Evolutionary conservation across 2,797 vertebrate species (phyloP), one percentile per base, ranked within the genome.

Genomic region (Paramormyrops hopkinsi): DNA sequence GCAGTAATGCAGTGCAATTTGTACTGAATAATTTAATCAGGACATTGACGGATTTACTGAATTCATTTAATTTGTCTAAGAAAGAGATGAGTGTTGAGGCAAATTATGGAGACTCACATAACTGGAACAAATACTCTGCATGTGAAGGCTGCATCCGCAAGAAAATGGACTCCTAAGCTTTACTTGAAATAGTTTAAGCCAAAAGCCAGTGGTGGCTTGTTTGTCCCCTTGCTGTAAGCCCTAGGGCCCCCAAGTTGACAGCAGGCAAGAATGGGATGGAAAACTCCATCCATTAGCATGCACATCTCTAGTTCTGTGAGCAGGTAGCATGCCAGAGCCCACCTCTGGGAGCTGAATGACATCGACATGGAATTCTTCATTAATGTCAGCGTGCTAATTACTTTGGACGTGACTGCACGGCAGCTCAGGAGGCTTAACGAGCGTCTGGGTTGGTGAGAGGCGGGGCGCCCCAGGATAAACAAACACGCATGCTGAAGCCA

Each of bases 1-100:
- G 91, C 54, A 88, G 88, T 91, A 92, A 92, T 91, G 88, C 89
- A 93, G 90, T 91, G 89, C 88, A 89, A 92, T 91, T 92, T 83
- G 89, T 69, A 83, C 90, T 88, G 88, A 90, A 92, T 91, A 91
- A 92, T 91, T 88, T 83, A 90, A 90, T 90, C 90, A 91, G 90
- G 50, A 88, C 79, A 88, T 89, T 62, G 89, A 82, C 90, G 65
- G 90, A 62, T 89, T 92, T 92, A 91, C 83, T 92, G 87, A 90
- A 91, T 92, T 90, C 85, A 89, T 92, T 90, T 88, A 89, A 88
- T 91, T 90, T 90, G 79, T 83, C 44, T 37, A 29, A 87, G 50
- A 54, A 89, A 41, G n/a, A 89, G 89, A 91, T 90, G 87, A 90
- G 89, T 48, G 79, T 46, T 76, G 88, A 79, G 41, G 88, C 41